Conservation (phyloP, 2,113 vertebrate species). For the Platysternon megacephalum region DNA sequence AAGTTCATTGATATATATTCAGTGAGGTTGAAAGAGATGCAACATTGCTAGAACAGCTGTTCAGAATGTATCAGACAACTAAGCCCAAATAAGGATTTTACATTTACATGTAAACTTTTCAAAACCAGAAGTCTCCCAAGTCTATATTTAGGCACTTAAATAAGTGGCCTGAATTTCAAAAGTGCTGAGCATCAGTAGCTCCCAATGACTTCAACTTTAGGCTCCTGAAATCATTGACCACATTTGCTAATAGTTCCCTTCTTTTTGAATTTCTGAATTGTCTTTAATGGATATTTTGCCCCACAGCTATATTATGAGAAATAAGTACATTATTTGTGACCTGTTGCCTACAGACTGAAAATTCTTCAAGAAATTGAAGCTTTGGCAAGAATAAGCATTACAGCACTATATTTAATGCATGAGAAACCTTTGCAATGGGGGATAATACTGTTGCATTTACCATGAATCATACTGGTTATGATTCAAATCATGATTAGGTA, state of each 20-base stretch:
- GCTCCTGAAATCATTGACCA: background rate
- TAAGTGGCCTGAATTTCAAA: background rate
- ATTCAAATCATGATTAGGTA: background rate
- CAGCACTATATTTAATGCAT: background rate
- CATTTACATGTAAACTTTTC: background rate
- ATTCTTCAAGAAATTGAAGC: background rate
- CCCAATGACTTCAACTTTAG: background rate
- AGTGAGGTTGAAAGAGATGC: background rate
- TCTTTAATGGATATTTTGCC: background rate
- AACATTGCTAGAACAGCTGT: background rate
- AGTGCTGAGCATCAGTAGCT: background rate
- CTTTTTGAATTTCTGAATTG: background rate
- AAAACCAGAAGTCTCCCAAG: background rate
- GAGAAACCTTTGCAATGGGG: accelerated
- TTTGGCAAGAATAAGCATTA: background rate
- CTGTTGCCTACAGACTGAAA: background rate
- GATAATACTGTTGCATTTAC: background rate
- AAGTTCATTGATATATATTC: background rate
- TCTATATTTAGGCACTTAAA: background rate
- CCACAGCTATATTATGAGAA: background rate
- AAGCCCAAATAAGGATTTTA: background rate
- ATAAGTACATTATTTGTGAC: background rate
- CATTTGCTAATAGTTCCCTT: background rate
- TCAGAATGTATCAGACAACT: background rate
- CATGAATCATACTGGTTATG: background rate